Conservation (phyloP, 1,140 invertebrate genomes). For the Tetramorium parvispinum region DNA sequence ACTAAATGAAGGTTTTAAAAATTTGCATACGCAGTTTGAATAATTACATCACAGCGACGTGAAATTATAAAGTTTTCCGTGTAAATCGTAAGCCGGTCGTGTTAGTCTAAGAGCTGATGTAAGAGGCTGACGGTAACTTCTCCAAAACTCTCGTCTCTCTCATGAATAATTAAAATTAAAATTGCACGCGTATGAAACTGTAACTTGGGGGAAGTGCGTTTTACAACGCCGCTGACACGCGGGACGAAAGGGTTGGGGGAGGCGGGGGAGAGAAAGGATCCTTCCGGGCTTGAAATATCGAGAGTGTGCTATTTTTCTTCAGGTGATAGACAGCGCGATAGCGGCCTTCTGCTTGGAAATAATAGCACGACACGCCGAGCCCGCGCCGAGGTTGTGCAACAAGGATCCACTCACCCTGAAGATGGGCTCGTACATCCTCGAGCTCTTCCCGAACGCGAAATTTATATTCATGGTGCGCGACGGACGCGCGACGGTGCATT, state of each 20-base stretch:
- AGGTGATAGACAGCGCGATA: constrained; percentile 97
- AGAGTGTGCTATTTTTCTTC: constrained; percentile 22
- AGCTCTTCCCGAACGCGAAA: constrained; percentile 94
- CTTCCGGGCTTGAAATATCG: background rate
- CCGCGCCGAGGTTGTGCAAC: constrained; percentile 97
- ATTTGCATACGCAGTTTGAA: background rate
- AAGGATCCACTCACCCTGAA: constrained; percentile 99
- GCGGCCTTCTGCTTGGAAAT: constrained; percentile 98
- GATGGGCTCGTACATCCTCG: constrained; percentile 94
- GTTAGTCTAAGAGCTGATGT: constrained; percentile 3
- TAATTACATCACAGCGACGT: constrained; percentile 10
- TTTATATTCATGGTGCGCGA: constrained; percentile 99
- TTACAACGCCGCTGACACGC: too few species aligned
- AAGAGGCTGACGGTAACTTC: background rate
- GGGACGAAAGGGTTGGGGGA: too few species aligned
- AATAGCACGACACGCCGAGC: constrained; percentile 97
- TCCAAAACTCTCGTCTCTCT: background rate
- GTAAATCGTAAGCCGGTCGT: constrained; percentile 3
- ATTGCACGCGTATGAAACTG: background rate
- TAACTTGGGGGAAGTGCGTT: background rate
- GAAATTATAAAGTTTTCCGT: constrained; percentile 28
- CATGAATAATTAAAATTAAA: constrained; percentile 16
- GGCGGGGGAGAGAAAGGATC: too few species aligned
- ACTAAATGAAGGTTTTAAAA: background rate
- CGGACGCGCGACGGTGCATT: constrained; percentile 98